phyloP scores from a whole-genome alignment of 2,113 vertebrate genomes.

The Ovibos moschatus region DNA sequence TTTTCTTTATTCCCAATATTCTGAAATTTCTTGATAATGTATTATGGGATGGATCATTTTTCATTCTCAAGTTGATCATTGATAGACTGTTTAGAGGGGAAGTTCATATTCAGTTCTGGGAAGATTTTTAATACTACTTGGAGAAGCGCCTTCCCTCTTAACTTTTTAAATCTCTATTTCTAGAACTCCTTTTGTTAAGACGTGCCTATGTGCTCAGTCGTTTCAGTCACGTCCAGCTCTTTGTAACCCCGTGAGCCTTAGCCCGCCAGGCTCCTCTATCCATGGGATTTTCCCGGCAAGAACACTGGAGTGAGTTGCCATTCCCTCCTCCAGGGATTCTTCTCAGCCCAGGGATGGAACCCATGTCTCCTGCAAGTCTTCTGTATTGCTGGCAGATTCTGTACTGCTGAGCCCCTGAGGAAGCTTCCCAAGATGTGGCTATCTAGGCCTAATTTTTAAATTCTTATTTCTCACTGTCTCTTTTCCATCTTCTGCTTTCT shows the following conservation, averaged over 20 bases:
- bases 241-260: background rate
- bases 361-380: background rate
- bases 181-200: background rate
- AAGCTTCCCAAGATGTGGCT: background rate
- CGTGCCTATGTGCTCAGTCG: background rate
- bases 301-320: background rate
- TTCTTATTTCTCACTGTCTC: background rate
- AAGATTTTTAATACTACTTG: background rate
- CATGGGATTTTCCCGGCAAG: background rate
- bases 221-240: background rate
- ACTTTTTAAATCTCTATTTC: background rate
- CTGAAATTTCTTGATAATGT: constrained; percentile 17
- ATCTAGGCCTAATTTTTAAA: background rate
- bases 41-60: background rate
- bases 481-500: background rate
- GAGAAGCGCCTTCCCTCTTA: background rate
- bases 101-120: background rate
- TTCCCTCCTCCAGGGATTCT: background rate
- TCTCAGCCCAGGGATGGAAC: background rate
- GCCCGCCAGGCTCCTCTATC: background rate
- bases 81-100: background rate
- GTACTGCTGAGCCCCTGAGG: background rate
- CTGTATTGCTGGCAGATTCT: background rate
- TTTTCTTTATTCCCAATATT: background rate
- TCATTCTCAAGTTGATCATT: background rate